phyloP scores from a whole-genome alignment of 2,113 vertebrate species.

The Amphiprion ocellaris region DNA sequence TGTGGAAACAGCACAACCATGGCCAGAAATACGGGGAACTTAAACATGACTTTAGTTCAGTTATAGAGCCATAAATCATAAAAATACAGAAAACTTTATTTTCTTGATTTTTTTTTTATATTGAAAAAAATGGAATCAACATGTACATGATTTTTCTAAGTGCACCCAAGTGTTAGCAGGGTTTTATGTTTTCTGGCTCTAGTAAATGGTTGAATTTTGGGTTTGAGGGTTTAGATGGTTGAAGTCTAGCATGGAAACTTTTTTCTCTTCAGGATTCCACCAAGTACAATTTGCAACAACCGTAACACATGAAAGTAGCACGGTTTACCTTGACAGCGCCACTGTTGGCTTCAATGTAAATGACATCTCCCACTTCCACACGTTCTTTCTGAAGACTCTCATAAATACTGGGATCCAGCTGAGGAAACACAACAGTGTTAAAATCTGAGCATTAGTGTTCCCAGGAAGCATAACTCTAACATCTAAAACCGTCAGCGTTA shows the following conservation, averaged over 20 bases:
- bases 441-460: neutral
- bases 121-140: no score
- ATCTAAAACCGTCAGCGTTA: neutral
- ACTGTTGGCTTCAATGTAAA: slow-evolving; percentile 99
- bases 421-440: slow-evolving; percentile 32
- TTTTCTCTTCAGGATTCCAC: neutral
- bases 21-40: no score
- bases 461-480: neutral
- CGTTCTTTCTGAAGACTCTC: slow-evolving; percentile 98
- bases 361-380: slow-evolving; percentile 97
- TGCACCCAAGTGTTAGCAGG: no score
- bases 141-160: no score
- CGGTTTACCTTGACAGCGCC: slow-evolving; percentile 95
- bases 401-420: slow-evolving; percentile 99
- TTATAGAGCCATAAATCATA: no score
- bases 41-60: no score
- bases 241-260: neutral
- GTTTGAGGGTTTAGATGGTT: no score
- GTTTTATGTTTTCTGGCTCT: no score
- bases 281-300: neutral
- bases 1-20: no score
- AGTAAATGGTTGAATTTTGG: no score
- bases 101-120: no score
- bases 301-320: neutral
- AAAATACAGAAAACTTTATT: no score